phyloP scores from a whole-genome alignment of 2,888 invertebrate genomes.

The Andrena chrysosceles region DNA sequence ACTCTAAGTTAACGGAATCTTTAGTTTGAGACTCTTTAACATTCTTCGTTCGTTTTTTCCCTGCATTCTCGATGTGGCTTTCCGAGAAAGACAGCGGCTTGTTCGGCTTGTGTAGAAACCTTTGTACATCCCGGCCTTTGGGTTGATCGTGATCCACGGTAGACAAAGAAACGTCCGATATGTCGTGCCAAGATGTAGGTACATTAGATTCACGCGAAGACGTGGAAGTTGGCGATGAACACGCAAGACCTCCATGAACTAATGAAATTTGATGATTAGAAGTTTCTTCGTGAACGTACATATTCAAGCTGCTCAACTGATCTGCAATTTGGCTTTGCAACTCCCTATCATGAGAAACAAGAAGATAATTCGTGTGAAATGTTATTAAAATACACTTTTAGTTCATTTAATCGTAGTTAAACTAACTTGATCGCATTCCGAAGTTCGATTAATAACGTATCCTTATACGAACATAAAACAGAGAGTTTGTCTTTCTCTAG shows the following conservation, averaged over 20 bases:
- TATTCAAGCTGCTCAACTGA: constrained; percentile 66
- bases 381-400: background rate
- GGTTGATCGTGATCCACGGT: constrained; percentile 55
- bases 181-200: constrained; percentile 67
- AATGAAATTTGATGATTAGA: constrained; percentile 65
- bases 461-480: constrained; percentile 72
- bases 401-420: background rate
- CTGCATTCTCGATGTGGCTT: constrained; percentile 50
- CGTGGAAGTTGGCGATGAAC: constrained; percentile 75
- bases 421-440: constrained; percentile 74
- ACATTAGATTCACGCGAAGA: constrained; percentile 71
- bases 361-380: background rate
- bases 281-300: constrained; percentile 51
- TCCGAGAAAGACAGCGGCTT: constrained; percentile 17
- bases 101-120: constrained; percentile 10
- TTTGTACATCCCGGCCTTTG: background rate
- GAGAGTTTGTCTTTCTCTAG: constrained; percentile 76
- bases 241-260: constrained; percentile 64
- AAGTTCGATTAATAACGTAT: constrained; percentile 69
- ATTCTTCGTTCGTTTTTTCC: constrained; percentile 43
- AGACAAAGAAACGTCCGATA: constrained; percentile 73
- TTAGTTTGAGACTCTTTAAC: constrained; percentile 41
- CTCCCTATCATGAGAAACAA: constrained; percentile 63
- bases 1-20: constrained; percentile 74
- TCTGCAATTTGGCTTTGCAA: constrained; percentile 73